Base-by-base conservation (phyloP, 30 jellyfish, hydroid and myxozoan species). In the Chrysaora quinquecirrha region DNA sequence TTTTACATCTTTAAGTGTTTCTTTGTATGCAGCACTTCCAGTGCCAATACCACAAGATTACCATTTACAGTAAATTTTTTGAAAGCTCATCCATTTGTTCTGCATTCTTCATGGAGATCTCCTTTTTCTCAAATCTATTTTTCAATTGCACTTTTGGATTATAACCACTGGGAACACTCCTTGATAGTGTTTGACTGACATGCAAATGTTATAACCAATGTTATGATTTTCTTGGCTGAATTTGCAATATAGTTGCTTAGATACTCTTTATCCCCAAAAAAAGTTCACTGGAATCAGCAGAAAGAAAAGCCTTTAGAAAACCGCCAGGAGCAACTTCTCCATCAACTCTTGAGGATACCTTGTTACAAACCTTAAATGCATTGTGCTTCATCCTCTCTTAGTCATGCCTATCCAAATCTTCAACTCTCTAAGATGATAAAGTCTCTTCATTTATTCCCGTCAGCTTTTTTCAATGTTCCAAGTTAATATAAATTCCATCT, bases 261-360 rank as follows among this genome's bases (percentile, higher is more conserved):
- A 58, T 56, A 76, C 22, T 54, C 47, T 54, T 54, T 23, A 52
- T 58, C 77, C 73, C 73, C 35, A 76, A 61, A 76, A 76, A 76
- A 46, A 76, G 47, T 24, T 61, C 80, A 65, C 28, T 48, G 19
- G 18, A 11, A 18, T 14, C 66, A 20, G 66, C 46, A 33, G 88
- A n/a, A 9, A 61, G 30, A 54, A 34, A 73, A 6, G 50, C 25
- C 30, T 76, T 76, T 67, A 56, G 30, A 24, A n/a, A 76, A n/a
- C 88, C 81, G n/a, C 56, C 66, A n/a, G 77, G 88, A 30, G 66
- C 66, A 21, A 30, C 78, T 25, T 34, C 64, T n/a, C 81, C 88
- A 54, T 76, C 88, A 4, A 76, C 56, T 20, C 80, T 22, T 24
- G 23, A 6, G 1, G 85, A 24, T 21, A 76, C 77, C 71, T 76